phyloP scores from a whole-genome alignment of 2,888 invertebrate genomes.

The Sesia bembeciformis region DNA sequence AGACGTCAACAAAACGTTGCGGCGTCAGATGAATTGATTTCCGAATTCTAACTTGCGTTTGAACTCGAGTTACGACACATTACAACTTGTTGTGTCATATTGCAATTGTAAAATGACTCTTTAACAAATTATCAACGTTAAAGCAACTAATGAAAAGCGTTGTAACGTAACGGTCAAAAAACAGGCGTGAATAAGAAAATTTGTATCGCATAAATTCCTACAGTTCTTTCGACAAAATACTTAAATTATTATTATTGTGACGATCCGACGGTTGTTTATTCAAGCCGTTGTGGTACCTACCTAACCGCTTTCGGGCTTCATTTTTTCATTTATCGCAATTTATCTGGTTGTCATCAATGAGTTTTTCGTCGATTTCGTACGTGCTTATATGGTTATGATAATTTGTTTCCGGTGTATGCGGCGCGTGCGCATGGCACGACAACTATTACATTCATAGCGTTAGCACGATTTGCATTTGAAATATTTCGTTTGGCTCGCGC shows the following conservation, averaged over 20 bases:
- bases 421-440: conserved; percentile 70
- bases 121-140: conserved; percentile 4
- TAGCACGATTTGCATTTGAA: conserved; percentile 74
- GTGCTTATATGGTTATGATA: conserved; percentile 71
- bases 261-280: conserved; percentile 31
- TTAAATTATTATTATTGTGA: conserved; percentile 21
- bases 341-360: conserved; percentile 66
- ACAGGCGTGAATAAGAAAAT: conserved; percentile 27
- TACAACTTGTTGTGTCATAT: neutral
- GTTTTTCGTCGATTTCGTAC: conserved; percentile 63
- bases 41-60: neutral
- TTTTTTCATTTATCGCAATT: conserved; percentile 65
- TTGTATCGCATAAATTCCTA: conserved; percentile 30
- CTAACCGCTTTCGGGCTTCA: conserved; percentile 29
- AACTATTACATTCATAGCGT: conserved; percentile 71
- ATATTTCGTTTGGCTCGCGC: conserved; percentile 65
- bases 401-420: conserved; percentile 70
- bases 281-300: conserved; percentile 30
- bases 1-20: conserved; percentile 58
- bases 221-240: conserved; percentile 26
- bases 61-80: neutral
- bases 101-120: neutral
- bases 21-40: conserved; percentile 37
- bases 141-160: conserved; percentile 15
- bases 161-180: conserved; percentile 36